Conservation (phyloP, 2,888 invertebrate species). For the Tachina grossa region DNA sequence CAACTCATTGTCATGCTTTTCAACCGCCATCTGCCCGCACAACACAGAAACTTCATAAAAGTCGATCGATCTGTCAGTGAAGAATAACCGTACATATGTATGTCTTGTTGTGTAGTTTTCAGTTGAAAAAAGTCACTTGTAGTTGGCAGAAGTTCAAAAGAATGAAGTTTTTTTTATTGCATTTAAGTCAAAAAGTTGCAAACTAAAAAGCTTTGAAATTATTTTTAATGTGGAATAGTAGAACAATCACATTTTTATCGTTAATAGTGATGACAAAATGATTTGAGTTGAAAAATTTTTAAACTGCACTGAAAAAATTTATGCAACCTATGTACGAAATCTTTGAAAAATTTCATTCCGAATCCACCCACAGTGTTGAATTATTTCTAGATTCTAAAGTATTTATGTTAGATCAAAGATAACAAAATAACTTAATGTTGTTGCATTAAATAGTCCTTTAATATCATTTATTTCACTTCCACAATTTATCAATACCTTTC, state of each 20-base stretch:
- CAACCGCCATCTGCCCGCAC: slow-evolving; percentile 1
- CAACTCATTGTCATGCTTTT: slow-evolving; percentile 23
- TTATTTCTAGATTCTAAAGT: not conserved
- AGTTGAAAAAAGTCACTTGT: not conserved
- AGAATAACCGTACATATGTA: slow-evolving; percentile 11
- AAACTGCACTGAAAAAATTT: too few relatives aligned
- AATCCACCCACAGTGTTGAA: too few relatives aligned
- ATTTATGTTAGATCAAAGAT: not conserved
- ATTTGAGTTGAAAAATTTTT: too few relatives aligned
- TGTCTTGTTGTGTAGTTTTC: not conserved
- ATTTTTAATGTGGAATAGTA: too few relatives aligned
- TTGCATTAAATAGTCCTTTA: too few relatives aligned
- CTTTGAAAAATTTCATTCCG: too few relatives aligned
- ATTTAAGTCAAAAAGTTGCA: not conserved
- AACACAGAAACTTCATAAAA: slow-evolving; percentile 6
- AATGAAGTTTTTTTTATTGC: slow-evolving; percentile 13
- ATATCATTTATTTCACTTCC: not conserved
- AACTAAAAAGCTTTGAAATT: not conserved
- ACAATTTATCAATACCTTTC: slow-evolving; percentile 36
- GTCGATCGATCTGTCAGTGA: not conserved
- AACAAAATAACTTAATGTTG: not conserved
- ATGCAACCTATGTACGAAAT: too few relatives aligned
- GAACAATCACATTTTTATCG: too few relatives aligned
- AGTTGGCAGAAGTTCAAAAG: not conserved
- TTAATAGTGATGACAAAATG: too few relatives aligned